phyloP scores from a whole-genome alignment of 2,797 vertebrate species.

The Acropternis orthonyx region DNA sequence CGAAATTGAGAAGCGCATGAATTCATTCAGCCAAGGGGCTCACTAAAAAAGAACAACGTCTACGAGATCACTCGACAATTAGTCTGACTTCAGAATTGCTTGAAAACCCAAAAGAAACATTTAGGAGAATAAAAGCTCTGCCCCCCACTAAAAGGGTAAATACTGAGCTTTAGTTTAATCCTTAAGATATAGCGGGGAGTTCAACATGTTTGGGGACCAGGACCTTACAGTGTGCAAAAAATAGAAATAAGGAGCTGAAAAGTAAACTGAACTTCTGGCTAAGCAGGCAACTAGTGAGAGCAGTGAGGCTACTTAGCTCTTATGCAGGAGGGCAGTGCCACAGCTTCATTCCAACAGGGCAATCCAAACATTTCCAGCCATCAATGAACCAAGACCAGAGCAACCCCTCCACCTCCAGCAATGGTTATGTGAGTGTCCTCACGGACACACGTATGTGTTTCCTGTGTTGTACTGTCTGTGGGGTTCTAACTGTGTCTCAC shows the following conservation, averaged over 20 bases:
- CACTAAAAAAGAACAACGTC: not conserved
- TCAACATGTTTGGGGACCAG: not conserved
- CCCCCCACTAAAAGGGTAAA: not conserved
- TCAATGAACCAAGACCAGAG: not conserved
- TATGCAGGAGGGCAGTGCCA: not conserved
- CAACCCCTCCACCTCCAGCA: not conserved
- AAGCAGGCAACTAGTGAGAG: not conserved
- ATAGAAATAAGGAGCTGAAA: not conserved
- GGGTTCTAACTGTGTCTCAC: not conserved
- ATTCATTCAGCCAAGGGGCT: not conserved
- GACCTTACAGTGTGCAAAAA: not conserved
- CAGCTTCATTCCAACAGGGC: slow-evolving; percentile 2
- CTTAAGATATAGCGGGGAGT: not conserved
- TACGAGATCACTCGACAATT: not conserved
- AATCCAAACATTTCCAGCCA: slow-evolving; percentile 22
- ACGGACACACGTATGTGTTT: not conserved
- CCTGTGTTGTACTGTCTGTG: not conserved
- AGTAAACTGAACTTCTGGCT: not conserved
- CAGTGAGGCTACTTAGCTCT: not conserved
- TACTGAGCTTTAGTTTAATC: slow-evolving; percentile 21
- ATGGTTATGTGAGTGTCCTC: not conserved
- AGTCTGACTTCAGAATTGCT: slow-evolving; percentile 29
- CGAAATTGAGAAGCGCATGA: slow-evolving; percentile 30
- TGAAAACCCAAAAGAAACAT: not conserved
- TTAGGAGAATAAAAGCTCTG: not conserved